A percentile compares a stretch with the other conserved stretches of the same genome.
Evolutionary conservation across 1,140 invertebrate species (phyloP).

Genomic region (Spodoptera frugiperda): DNA sequence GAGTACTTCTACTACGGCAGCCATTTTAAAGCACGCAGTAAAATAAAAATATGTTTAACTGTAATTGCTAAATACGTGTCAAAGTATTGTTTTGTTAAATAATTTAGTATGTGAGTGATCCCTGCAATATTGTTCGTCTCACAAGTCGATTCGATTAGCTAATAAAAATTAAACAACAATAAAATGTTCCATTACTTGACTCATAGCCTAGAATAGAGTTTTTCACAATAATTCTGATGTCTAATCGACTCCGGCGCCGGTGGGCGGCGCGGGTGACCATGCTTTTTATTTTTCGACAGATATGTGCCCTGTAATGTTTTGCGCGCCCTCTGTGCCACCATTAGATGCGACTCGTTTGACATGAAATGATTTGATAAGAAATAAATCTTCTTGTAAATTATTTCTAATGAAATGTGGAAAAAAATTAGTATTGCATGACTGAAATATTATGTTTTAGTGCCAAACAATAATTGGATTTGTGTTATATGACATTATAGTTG

Average conservation of each 20-base stretch:
- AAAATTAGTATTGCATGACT: background rate
- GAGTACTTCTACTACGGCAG: too few species aligned
- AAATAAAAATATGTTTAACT: too few species aligned
- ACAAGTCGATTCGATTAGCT: background rate
- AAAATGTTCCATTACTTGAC: conserved; percentile 43
- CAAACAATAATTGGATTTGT: too few species aligned
- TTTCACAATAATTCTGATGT: conserved; percentile 45
- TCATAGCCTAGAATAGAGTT: conserved; percentile 36
- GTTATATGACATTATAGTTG: too few species aligned
- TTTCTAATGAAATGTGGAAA: background rate
- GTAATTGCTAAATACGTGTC: too few species aligned
- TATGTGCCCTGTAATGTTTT: conserved; percentile 6
- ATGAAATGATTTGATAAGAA: background rate
- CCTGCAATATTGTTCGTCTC: background rate
- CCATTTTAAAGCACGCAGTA: too few species aligned
- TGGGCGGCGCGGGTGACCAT: conserved; percentile 18
- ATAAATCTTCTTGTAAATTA: background rate
- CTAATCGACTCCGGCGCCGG: conserved; percentile 31
- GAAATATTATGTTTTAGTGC: background rate
- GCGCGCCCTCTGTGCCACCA: background rate
- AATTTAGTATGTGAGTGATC: too few species aligned
- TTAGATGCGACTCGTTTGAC: background rate
- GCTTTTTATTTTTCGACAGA: conserved; percentile 19
- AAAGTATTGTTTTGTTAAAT: too few species aligned
- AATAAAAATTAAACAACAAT: conserved; percentile 35